These are phyloP conservation scores for Ictalurus punctatus DNA, from an alignment of 2,113 vertebrate genomes.

Conservation along the genomic window DNA sequence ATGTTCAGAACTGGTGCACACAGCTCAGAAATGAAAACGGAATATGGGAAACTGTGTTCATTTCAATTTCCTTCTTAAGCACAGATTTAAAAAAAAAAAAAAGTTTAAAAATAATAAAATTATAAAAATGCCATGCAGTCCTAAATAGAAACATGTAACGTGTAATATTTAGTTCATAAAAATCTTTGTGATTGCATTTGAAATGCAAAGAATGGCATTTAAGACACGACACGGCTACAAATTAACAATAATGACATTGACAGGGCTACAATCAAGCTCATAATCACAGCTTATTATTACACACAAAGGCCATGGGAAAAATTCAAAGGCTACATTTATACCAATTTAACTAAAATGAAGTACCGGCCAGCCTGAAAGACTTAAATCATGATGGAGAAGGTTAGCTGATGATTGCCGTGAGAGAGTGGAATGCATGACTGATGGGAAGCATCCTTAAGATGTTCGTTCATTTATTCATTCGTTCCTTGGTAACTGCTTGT, in stretches of 20 bases:
- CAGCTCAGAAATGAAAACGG: neutral
- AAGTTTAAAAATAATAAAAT: no score
- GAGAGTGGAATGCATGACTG: neutral
- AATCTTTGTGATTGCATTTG: neutral
- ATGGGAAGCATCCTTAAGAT: neutral
- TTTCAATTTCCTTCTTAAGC: neutral
- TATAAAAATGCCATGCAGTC: neutral
- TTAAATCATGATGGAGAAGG: neutral
- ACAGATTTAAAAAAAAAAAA: no score
- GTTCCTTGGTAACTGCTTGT: neutral
- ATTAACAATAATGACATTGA: neutral
- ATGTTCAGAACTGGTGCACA: neutral
- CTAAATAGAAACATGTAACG: neutral
- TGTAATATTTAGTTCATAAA: neutral
- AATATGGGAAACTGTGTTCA: neutral
- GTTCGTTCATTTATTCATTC: neutral
- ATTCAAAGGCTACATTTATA: neutral
- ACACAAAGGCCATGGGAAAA: neutral
- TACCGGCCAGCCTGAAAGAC: neutral
- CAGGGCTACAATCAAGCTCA: neutral
- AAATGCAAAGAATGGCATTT: neutral
- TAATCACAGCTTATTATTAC: neutral
- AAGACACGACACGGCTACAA: neutral
- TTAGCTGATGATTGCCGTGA: neutral
- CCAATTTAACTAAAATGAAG: neutral